phyloP scores from a whole-genome alignment of 2,113 vertebrate species.

The Gopherus flavomarginatus region DNA sequence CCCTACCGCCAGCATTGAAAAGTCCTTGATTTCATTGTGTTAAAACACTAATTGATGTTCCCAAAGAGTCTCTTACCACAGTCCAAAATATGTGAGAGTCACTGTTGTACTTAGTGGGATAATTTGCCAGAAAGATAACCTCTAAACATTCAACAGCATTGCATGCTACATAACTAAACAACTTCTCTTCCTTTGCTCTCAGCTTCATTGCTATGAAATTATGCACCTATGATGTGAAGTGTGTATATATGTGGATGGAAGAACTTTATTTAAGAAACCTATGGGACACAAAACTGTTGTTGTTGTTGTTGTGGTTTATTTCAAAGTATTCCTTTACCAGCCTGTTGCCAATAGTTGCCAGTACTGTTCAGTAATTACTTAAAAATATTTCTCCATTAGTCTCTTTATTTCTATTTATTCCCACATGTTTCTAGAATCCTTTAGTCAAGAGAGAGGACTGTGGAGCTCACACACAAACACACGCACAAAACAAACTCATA shows the following conservation, averaged over 20 bases:
- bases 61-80: background rate
- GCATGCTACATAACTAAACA: background rate
- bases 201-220: background rate
- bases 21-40: background rate
- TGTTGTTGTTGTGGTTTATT: too few species aligned
- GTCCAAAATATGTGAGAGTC: background rate
- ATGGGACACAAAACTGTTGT: background rate
- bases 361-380: background rate
- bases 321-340: background rate
- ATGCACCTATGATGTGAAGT: background rate
- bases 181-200: background rate
- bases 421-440: background rate
- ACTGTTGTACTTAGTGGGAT: background rate
- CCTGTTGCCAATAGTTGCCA: background rate
- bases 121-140: background rate
- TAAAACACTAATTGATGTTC: background rate
- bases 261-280: background rate
- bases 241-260: background rate
- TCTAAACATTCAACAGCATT: fast-evolving
- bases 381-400: background rate
- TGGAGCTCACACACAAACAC: background rate
- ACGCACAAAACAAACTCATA: background rate
- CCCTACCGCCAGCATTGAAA: background rate
- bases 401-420: background rate
- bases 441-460: background rate